Percentiles rank a stretch among this genome's conserved stretches.
These are phyloP conservation scores for Calameuta pallipes DNA, from an alignment of 2,888 invertebrate species.

Conservation along the genomic window DNA sequence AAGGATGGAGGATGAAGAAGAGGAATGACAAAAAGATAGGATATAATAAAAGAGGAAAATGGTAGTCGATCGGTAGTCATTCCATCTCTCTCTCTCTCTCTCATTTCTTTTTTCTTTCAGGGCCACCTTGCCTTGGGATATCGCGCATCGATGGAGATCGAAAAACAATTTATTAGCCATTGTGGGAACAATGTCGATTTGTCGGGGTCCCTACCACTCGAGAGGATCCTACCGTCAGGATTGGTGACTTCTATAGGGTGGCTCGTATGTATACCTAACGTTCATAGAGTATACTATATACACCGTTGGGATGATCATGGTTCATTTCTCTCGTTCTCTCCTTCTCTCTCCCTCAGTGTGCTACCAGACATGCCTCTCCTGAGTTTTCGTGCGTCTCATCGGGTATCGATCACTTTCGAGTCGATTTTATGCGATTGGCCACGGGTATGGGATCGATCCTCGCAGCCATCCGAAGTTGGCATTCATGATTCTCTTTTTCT, in stretches of 20 bases:
- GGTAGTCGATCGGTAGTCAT: neutral
- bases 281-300: constrained; percentile 19
- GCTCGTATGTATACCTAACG: neutral
- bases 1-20: neutral
- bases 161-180: constrained; percentile 49
- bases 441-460: constrained; percentile 27
- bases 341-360: neutral
- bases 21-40: neutral
- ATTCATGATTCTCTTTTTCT: constrained; percentile 39
- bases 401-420: constrained; percentile 52
- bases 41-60: neutral
- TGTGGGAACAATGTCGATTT: constrained; percentile 48
- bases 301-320: constrained; percentile 3
- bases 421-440: constrained; percentile 52
- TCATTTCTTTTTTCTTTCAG: neutral
- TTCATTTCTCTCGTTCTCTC: neutral
- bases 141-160: constrained; percentile 4
- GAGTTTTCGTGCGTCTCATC: constrained; percentile 20
- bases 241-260: neutral
- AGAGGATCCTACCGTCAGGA: neutral
- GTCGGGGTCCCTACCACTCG: constrained; percentile 32
- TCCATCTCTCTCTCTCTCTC: constrained; percentile 4
- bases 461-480: constrained; percentile 28
- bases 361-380: neutral
- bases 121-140: neutral